Conservation (phyloP, 1,140 invertebrate species). For the Thereuonema tuberculata region DNA sequence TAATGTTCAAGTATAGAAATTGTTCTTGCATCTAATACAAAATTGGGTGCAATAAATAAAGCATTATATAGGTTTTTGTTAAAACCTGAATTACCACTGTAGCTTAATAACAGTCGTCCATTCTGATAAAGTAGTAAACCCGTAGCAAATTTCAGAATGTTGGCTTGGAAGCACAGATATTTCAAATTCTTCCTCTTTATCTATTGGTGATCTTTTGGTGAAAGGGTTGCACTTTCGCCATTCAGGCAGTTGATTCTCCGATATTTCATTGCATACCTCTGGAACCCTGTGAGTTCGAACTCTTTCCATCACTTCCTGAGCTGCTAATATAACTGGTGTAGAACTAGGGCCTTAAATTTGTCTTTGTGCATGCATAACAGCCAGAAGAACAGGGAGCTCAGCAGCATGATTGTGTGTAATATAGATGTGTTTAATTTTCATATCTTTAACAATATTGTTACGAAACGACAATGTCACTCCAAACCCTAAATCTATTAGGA, state of each 20-base stretch:
- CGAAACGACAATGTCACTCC: not conserved
- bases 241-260: not conserved
- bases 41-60: constrained; percentile 7
- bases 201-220: not conserved
- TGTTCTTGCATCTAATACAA: constrained; percentile 5
- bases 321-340: not conserved
- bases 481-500: constrained; percentile 11
- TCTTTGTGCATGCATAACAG: not conserved
- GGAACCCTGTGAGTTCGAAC: not conserved
- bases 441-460: not conserved
- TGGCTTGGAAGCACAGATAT: constrained; percentile 2
- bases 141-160: constrained; percentile 10
- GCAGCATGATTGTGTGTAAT: constrained; percentile 12
- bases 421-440: too few relatives aligned
- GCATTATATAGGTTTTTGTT: constrained; percentile 2
- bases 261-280: constrained; percentile 3
- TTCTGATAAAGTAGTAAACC: constrained; percentile 9
- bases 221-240: constrained; percentile 3
- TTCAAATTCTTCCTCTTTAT: not conserved
- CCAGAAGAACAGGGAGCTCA: constrained; percentile 7
- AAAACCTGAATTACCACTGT: constrained; percentile 11
- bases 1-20: constrained; percentile 1
- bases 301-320: constrained; percentile 3
- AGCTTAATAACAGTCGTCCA: not conserved
- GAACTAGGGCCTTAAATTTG: not conserved